A percentile compares a stretch with the other conserved stretches of the same genome.
phyloP scores from a whole-genome alignment of 2,113 vertebrate species.

The Vidua macroura region DNA sequence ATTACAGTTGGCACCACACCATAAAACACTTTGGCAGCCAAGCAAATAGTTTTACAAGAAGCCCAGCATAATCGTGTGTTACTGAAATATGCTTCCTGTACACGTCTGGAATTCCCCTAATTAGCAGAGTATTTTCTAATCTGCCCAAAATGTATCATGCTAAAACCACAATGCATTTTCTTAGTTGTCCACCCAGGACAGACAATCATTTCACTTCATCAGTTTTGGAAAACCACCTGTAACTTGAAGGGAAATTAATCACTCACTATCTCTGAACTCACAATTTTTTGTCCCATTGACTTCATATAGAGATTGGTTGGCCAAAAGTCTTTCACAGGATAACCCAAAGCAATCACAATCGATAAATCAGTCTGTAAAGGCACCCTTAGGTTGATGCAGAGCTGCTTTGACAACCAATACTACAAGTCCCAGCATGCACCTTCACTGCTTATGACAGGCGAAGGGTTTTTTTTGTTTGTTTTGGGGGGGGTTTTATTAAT shows the following conservation, averaged over 20 bases:
- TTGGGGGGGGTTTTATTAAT: background rate
- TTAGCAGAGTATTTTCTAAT: slow-evolving; percentile 77
- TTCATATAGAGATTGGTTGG: background rate
- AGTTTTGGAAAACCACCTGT: background rate
- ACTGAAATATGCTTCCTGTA: slow-evolving; percentile 66
- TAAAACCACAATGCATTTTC: background rate
- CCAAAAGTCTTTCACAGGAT: background rate
- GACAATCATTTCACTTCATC: background rate
- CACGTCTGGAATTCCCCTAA: slow-evolving; percentile 83
- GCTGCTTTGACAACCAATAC: background rate
- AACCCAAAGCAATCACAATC: background rate
- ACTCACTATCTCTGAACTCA: background rate
- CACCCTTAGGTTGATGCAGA: background rate
- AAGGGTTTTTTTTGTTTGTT: background rate
- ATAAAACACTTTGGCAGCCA: slow-evolving; percentile 63
- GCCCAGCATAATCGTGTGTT: slow-evolving; percentile 20
- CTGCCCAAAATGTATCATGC: slow-evolving; percentile 55
- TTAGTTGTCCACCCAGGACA: background rate
- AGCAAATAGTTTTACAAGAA: slow-evolving; percentile 60
- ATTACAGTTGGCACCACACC: slow-evolving; percentile 62
- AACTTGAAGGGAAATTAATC: background rate
- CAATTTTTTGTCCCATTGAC: background rate
- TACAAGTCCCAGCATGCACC: background rate
- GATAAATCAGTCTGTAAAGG: background rate
- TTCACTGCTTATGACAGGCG: background rate